Base-by-base conservation (phyloP, 2,888 invertebrate species). In the Conus canariensis region DNA sequence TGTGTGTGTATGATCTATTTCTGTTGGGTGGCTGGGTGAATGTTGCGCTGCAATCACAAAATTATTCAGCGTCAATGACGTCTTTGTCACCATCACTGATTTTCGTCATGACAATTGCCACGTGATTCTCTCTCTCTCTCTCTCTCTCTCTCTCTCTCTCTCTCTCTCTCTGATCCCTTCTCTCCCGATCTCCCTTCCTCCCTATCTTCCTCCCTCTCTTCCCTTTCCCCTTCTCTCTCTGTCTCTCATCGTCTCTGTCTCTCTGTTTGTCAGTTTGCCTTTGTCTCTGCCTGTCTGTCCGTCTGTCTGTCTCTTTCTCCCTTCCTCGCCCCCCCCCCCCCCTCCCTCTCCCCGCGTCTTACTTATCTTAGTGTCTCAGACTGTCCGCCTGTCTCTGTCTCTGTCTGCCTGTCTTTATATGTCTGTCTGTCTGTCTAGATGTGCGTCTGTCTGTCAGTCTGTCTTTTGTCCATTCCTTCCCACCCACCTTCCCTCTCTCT, bases 111-210 rank as follows among this genome's bases (percentile, higher is more conserved):
- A 45, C 3, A 2, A 45, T 45, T 1, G 45, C 4, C 4, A 45
- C 3, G 45, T 45, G 45, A 45, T 45, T 45, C 3, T 16, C 64
- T 64, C 64, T 64, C 64, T 16, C 16, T 64, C 64, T 64, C 64
- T 64, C 64, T 64, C 60, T 64, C 70, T 70, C 70, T 85, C 70
- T 70, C 70, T 70, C 14, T 70, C 70, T 70, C 70, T 70, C 14
- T 70, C 85, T 85, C 59, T 85, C 85, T 85, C 59, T 85, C 85
- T 85, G 22, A 58, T 19, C 22, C 70, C 19, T 19, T 70, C 70
- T 70, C 70, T 70, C 70, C 19, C 70, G 12, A 12, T 70, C 70
- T 70, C 70, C 7, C 70, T 70, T 19, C 19, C 70, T 70, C 70
- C 19, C 70, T 70, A 12, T 70, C 70, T 22, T 22, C 70, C 70